Evolutionary conservation across 2,797 vertebrate genomes (phyloP), one percentile per base, ranked within the genome.

Genomic region (Remorina albescens): DNA sequence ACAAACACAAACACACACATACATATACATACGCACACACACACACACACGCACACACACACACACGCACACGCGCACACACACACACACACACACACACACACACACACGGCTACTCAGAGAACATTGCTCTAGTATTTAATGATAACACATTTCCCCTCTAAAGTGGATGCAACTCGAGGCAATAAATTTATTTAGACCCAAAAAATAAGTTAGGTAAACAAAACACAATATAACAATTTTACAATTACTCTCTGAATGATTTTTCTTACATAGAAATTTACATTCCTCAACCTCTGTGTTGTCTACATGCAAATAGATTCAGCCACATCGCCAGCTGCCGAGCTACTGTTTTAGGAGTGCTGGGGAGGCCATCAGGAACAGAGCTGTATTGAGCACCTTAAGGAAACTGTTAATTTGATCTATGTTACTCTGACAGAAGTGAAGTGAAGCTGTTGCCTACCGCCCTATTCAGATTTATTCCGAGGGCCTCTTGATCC

Each of bases 321-420:
- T 49, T n/a, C n/a, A n/a, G n/a, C n/a, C n/a, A n/a, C n/a, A n/a
- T n/a, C n/a, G n/a, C n/a, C 5, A 10, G 25, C 44, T 49, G 25
- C 59, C 56, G 56, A 58, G 57, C 53, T 67, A 80, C 47, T 19
- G 59, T 42, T 36, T 51, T 50, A 34, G 4, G 30, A 75, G 51
- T 4, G 50, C 26, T 65, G 55, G 55, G 55, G 18, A 26, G 70
- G n/a, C n/a, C n/a, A 42, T 49, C 66, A 44, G 19, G 47, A 34
- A 36, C 26, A 41, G 36, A 69, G 23, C 39, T 46, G 47, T 26
- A 70, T 25, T 0, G 36, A 42, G 34, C 47, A 66, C 46, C 37
- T 36, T 16, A 26, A 71, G 50, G 26, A 67, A 63, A n/a, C 54
- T 36, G 21, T 64, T 67, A 19, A 46, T n/a, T 28, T 53, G 28